Evolutionary conservation across 2,113 vertebrate species (phyloP), one percentile per base, ranked within the genome.

Genomic region (Otocyon megalotis): DNA sequence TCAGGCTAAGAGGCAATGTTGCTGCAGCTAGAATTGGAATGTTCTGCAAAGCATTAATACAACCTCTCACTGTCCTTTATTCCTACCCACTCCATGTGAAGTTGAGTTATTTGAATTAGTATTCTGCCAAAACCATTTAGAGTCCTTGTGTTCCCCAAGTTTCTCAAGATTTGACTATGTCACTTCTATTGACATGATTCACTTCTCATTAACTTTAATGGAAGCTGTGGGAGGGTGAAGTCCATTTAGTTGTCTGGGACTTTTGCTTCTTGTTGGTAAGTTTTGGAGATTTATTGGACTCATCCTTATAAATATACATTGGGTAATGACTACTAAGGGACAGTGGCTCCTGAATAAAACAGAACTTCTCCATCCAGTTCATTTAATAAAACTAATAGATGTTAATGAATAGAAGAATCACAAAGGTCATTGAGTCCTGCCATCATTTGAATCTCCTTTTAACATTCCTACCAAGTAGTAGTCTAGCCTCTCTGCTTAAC

Each of bases 151-250:
- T 88, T 80, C 32, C 65, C 65, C 35, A 97, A 90, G 24, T 95
- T 91, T 96, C 90, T 96, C 30, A 88, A 97, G 91, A 86, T 69
- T 91, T 58, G 82, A 37, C 90, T 67, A 74, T 96, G 94, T 95
- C 80, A 96, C 89, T 92, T 96, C 37, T 69, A 74, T 58, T 50
- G 88, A 97, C 71, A 88, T 95, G 90, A 98, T 97, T 98, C 97
- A 94, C 93, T 96, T 95, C 58, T 97, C 93, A 97, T 98, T 97
- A 97, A 95, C 85, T 96, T 96, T 97, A 98, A 98, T 97, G 96
- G 97, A 97, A 97, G 58, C 88, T 93, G 93, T 93, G 82, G 93
- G 86, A 20, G 35, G 43, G 2, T 93, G 53, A 93, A 92, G 96
- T 98, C 93, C 96, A 97, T 96, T 96, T 97, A 96, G 96, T 87